Percentiles rank a stretch among this genome's conserved stretches.
Conservation (phyloP, 2,888 invertebrate genomes). For the Orchesella flavescens region DNA sequence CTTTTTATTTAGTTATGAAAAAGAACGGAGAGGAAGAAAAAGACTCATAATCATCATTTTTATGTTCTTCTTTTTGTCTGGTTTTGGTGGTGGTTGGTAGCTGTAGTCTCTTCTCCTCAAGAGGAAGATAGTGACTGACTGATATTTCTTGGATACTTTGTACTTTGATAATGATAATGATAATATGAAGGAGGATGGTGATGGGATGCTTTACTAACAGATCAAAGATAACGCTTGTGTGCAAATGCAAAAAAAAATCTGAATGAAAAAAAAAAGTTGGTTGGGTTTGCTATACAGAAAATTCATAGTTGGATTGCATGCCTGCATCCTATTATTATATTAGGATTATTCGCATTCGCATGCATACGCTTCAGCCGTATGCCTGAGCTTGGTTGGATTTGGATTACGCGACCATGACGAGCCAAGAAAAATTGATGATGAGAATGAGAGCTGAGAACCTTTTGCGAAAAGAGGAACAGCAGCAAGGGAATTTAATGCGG, state of each 20-base stretch:
- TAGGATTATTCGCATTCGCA: slow-evolving; percentile 1
- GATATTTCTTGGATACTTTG: slow-evolving; percentile 1
- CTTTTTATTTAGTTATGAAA: slow-evolving; percentile 36
- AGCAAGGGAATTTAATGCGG: not conserved
- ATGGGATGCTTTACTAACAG: slow-evolving; percentile 34
- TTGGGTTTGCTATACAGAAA: too few relatives aligned
- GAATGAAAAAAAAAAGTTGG: slow-evolving; percentile 35
- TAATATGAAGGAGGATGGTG: slow-evolving; percentile 35
- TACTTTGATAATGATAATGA: slow-evolving; percentile 36
- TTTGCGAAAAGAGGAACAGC: not conserved
- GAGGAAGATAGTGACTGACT: slow-evolving; percentile 7
- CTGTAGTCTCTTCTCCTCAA: not conserved
- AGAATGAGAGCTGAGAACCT: slow-evolving; percentile 17
- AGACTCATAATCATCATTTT: too few relatives aligned
- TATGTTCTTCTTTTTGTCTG: too few relatives aligned
- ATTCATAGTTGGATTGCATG: slow-evolving; percentile 2
- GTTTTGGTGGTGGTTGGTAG: not conserved
- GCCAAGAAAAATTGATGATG: slow-evolving; percentile 68
- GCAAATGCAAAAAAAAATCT: slow-evolving; percentile 37
- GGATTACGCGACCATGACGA: slow-evolving; percentile 69
- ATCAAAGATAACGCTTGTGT: slow-evolving; percentile 35
- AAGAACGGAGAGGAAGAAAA: not conserved
- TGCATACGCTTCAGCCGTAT: slow-evolving; percentile 42
- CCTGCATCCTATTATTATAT: not conserved
- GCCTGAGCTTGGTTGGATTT: slow-evolving; percentile 22